Evolutionary conservation across 2,888 invertebrate genomes (phyloP).

Genomic region (Deilephila porcellus): DNA sequence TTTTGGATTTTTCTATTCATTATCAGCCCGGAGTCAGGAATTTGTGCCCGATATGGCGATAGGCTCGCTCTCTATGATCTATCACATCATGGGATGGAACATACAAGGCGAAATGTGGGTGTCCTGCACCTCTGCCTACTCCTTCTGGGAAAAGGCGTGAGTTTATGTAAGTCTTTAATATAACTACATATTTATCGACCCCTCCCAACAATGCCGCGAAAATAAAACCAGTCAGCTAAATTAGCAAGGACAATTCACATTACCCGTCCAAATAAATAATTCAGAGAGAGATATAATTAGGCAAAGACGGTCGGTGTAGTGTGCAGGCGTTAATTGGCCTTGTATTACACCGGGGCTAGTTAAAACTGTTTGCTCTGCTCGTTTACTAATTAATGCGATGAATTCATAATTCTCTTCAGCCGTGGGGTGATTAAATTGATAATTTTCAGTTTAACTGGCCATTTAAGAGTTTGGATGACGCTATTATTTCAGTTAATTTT

Average conservation of each 20-base stretch:
- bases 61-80: too few relatives aligned
- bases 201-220: too few relatives aligned
- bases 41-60: too few relatives aligned
- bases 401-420: conserved; percentile 17
- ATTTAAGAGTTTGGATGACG: conserved; percentile 30
- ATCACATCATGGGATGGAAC: too few relatives aligned
- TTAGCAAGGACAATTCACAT: not conserved
- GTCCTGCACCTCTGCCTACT: too few relatives aligned
- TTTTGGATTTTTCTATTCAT: too few relatives aligned
- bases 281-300: conserved; percentile 1
- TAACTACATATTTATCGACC: too few relatives aligned
- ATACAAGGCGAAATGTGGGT: too few relatives aligned
- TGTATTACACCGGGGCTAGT: conserved; percentile 9
- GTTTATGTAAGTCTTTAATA: too few relatives aligned
- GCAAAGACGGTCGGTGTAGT: conserved; percentile 2
- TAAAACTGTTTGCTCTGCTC: conserved; percentile 8
- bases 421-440: conserved; percentile 18
- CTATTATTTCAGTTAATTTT: not conserved
- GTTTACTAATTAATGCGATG: conserved; percentile 23
- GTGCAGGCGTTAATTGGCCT: conserved; percentile 12
- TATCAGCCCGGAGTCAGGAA: too few relatives aligned
- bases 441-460: conserved; percentile 25
- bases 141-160: too few relatives aligned
- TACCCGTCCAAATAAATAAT: not conserved
- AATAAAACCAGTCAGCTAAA: too few relatives aligned